These are phyloP conservation scores for Drosophila pseudotakahashii DNA, from an alignment of 2,888 invertebrate genomes.

Conservation along the genomic window DNA sequence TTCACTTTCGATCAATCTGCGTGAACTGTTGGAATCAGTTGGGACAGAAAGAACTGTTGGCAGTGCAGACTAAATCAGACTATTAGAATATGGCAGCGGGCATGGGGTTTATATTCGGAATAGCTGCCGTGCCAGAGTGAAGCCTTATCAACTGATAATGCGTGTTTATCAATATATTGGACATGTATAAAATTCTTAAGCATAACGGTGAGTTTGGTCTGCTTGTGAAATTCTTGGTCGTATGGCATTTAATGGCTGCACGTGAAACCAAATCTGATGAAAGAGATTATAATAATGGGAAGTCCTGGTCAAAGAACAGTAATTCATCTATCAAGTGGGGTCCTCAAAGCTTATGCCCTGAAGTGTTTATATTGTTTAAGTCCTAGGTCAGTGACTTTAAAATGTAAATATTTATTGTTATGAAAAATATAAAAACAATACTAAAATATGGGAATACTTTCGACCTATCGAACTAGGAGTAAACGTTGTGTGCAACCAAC, in stretches of 20 bases:
- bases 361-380: background rate
- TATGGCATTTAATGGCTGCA: background rate
- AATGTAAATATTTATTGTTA: background rate
- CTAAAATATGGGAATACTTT: background rate
- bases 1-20: background rate
- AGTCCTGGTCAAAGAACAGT: background rate
- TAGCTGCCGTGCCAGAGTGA: slow-evolving; percentile 1
- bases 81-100: slow-evolving; percentile 24
- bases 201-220: slow-evolving; percentile 34
- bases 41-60: slow-evolving; percentile 8
- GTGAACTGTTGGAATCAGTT: background rate
- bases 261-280: slow-evolving; percentile 6
- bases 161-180: slow-evolving; percentile 37
- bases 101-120: slow-evolving; percentile 25
- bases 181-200: slow-evolving; percentile 29
- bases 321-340: background rate
- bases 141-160: slow-evolving; percentile 37
- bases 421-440: background rate
- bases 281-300: slow-evolving; percentile 1
- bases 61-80: slow-evolving; percentile 23
- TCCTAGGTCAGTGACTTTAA: slow-evolving; percentile 15
- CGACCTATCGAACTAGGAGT: background rate
- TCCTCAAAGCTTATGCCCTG: background rate
- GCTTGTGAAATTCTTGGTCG: slow-evolving; percentile 23
- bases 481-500: background rate